phyloP scores from a whole-genome alignment of 2,888 invertebrate genomes.

The Dioctria linearis region DNA sequence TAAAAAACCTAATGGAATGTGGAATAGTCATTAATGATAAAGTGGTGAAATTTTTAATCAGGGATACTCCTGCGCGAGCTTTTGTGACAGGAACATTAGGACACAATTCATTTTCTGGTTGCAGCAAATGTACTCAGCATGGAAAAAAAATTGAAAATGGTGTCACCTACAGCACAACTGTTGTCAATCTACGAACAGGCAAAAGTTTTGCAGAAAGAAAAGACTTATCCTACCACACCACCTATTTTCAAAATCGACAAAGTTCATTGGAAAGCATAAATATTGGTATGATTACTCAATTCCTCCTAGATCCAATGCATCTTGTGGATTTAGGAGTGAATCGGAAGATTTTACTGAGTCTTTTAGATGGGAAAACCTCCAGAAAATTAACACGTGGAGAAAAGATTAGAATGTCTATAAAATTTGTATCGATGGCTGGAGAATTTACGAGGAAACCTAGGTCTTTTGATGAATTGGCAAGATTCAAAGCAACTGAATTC shows the following conservation, averaged over 20 bases:
- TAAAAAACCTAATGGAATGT: too few relatives aligned
- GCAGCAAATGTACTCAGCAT: too few relatives aligned
- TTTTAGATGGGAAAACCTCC: neutral
- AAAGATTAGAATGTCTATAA: neutral
- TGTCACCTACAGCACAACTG: neutral
- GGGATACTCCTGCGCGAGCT: too few relatives aligned
- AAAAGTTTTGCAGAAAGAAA: conserved; percentile 47
- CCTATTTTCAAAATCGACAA: conserved; percentile 11
- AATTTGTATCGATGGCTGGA: neutral
- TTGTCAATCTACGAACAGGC: conserved; percentile 43
- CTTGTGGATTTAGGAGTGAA: conserved; percentile 29
- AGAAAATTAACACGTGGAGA: neutral
- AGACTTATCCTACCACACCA: conserved; percentile 29
- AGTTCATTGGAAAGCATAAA: conserved; percentile 24
- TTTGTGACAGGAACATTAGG: too few relatives aligned
- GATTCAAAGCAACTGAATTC: conserved; percentile 51
- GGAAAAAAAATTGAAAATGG: too few relatives aligned
- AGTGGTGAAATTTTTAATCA: too few relatives aligned
- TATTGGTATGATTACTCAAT: conserved; percentile 34
- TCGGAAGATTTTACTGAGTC: conserved; percentile 1
- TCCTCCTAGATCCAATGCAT: conserved; percentile 33
- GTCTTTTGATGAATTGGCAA: conserved; percentile 15
- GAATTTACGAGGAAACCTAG: conserved; percentile 36
- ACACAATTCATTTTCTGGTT: too few relatives aligned
- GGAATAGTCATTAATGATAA: too few relatives aligned